Base-by-base conservation (phyloP, 2,888 invertebrate genomes). In the Bombyx huttoni region DNA sequence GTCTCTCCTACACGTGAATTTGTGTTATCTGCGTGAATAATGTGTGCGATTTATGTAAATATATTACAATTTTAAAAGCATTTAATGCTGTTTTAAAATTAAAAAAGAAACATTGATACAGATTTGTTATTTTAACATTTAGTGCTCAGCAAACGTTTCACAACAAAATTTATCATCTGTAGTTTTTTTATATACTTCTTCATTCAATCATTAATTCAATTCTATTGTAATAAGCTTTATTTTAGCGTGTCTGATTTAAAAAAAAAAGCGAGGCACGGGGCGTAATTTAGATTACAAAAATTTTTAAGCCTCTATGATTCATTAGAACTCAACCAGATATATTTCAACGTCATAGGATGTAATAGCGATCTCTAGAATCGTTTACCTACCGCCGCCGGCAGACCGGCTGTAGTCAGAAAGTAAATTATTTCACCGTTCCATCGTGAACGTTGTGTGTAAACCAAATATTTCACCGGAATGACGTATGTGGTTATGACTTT, bases 381-480 rank as follows among this genome's bases (percentile, higher is more conserved):
- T 12, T 8, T 40, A 24, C 24, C 24, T 24, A 24, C 24, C 24
- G 24, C 24, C 24, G 24, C 9, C 12, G 12, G 12, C 12, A 40
- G 40, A 40, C 40, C 9, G 40, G 40, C 40, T 52, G 34, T 49
- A 48, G 51, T 48, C 54, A 52, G 52, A 54, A 51, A 47, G 47
- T 49, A 51, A 54, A 52, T 49, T 51, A 54, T 52, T 34, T 40
- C 24, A 40, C 13, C 34, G 49, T 49, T 52, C 33, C 47, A 24
- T 10, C 33, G 45, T 40, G 35, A 47, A 51, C 48, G 51, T 58
- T 52, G 51, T 58, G 58, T 54, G 51, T 55, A 60, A 62, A 57
- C 48, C 50, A 53, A 61, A 58, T 52, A 53, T 63, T 58, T 60
- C 48, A 54, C 51, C 61, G 61, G 63, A 61, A 64, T 59, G 59